These are phyloP conservation scores for Cuniculus paca DNA, from an alignment of 2,797 vertebrate species.

Conservation along the genomic window DNA sequence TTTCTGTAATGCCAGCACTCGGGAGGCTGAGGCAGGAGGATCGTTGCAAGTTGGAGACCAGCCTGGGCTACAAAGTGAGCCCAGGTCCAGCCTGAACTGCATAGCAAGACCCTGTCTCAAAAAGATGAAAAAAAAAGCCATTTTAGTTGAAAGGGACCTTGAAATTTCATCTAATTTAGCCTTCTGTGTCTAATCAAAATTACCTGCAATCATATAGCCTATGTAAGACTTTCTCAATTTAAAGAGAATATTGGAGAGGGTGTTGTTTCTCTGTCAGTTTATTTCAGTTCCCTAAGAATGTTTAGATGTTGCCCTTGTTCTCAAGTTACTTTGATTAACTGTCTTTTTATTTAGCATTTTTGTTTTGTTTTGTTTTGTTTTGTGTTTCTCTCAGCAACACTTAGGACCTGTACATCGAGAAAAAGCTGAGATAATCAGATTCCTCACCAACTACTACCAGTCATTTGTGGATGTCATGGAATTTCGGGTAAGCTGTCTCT, in stretches of 20 bases:
- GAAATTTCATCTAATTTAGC: constrained; percentile 19
- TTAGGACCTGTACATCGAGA: constrained; percentile 94
- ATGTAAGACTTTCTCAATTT: not conserved
- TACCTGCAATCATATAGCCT: not conserved
- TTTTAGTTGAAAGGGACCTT: not conserved
- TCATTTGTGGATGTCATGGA: constrained; percentile 97
- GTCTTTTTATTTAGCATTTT: constrained; percentile 37
- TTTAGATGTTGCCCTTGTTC: not conserved
- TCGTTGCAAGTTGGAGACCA: no score
- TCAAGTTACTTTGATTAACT: constrained; percentile 51
- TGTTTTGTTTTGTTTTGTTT: constrained; percentile 48
- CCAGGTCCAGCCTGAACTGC: no score
- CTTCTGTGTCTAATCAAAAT: not conserved
- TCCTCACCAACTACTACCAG: constrained; percentile 91
- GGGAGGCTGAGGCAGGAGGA: no score
- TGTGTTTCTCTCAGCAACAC: constrained; percentile 90
- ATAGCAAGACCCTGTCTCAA: no score
- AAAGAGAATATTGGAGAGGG: not conserved
- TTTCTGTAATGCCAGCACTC: no score
- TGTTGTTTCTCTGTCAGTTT: not conserved
- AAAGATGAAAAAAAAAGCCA: no score
- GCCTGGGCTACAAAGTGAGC: no score
- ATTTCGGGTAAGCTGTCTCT: constrained; percentile 93
- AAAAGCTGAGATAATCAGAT: constrained; percentile 91
- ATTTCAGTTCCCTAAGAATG: constrained; percentile 38